Base-by-base conservation (phyloP, 2,888 invertebrate genomes). In the Sabatieria punctata region DNA sequence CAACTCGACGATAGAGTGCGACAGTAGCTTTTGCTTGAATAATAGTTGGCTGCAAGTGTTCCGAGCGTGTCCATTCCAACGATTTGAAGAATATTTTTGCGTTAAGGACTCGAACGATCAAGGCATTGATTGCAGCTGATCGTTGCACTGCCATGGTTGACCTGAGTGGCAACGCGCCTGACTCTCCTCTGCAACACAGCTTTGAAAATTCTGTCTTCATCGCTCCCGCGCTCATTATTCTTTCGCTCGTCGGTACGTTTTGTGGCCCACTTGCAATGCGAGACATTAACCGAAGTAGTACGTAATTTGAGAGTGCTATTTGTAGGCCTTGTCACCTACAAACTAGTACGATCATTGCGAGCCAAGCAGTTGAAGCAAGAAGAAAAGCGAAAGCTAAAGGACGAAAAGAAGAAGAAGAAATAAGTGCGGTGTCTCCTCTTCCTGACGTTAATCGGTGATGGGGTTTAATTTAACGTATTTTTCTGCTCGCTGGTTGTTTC, bases 131-230 rank as follows among this genome's bases (percentile, higher is more conserved):
- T n/a, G n/a, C n/a, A n/a, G n/a, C n/a, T n/a, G n/a, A n/a, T n/a
- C n/a, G n/a, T n/a, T n/a, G n/a, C n/a, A n/a, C n/a, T n/a, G n/a
- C n/a, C n/a, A 85, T 85, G 85, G 85, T 85, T 53, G 84, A 85
- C 69, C 73, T 85, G 60, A 53, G 54, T 22, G 78, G 79, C 41
- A 75, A 78, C 49, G 80, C 80, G 6, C 82, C 81, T 0, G 75
- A 78, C 49, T 80, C 80, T 6, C 82, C 81, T 0, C 75, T 82
- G 60, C 82, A 84, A 66, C 82, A 84, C 68, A 82, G 82, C 55
- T 84, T 85, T 69, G 82, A 82, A 50, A 84, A 85, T 69, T 72
- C 77, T 39, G 81, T 85, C 54, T 85, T 85, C 66, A 79, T 85
- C 56, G 62, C 85, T 59, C 84, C 85, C 56, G 82, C 80, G 44